Evolutionary conservation across 2,113 vertebrate species (phyloP).

Genomic region (Oreochromis spilurus): DNA sequence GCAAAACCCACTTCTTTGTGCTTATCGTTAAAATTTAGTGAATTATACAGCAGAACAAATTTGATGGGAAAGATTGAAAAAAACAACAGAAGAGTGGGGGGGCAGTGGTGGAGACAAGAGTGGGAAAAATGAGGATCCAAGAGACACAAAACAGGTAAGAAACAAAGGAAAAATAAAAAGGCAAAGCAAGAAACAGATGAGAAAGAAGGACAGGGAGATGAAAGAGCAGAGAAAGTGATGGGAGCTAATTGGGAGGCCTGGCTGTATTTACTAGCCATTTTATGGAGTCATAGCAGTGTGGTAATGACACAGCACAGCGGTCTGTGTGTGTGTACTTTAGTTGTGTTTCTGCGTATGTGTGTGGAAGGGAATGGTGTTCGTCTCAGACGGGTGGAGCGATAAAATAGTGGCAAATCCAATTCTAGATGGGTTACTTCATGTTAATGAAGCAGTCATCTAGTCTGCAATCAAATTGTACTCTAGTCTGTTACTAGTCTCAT

Average conservation of each 20-base stretch:
- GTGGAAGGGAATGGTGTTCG: background rate
- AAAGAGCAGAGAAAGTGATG: slow-evolving; percentile 55
- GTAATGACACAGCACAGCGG: slow-evolving; percentile 44
- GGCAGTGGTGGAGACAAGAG: background rate
- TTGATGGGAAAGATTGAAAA: background rate
- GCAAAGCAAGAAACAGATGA: background rate
- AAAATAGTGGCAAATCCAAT: slow-evolving; percentile 7
- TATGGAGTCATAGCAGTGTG: slow-evolving; percentile 62
- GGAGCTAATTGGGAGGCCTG: slow-evolving; percentile 55
- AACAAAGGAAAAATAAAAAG: background rate
- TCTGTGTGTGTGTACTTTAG: slow-evolving; percentile 14
- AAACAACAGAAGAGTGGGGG: background rate
- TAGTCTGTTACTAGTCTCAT: background rate
- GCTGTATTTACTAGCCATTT: slow-evolving; percentile 58
- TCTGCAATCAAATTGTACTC: background rate
- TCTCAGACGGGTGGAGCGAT: slow-evolving; percentile 39
- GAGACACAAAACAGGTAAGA: background rate
- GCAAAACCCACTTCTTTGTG: slow-evolving; percentile 1
- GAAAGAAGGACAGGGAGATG: background rate
- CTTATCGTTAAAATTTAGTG: background rate
- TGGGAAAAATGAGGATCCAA: background rate
- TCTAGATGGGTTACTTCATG: slow-evolving; percentile 8
- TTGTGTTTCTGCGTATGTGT: background rate
- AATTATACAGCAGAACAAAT: background rate
- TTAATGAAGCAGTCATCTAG: background rate